Evolutionary conservation across 1,140 invertebrate species (phyloP), one percentile per base, ranked within the genome.

Genomic region (Macrocentrus cingulum): DNA sequence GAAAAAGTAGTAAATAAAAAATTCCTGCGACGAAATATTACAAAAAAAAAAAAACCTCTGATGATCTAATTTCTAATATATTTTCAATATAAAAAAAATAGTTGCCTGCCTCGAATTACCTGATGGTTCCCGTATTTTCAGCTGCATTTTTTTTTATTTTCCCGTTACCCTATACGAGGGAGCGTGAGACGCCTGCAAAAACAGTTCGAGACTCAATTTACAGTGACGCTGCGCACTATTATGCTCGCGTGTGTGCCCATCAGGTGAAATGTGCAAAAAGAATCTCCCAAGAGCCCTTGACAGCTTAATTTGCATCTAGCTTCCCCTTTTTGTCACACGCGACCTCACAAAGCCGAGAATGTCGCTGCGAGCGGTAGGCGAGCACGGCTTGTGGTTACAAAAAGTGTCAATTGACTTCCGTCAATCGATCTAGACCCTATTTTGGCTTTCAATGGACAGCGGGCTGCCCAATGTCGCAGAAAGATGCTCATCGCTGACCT

Each of bases 161-260:
- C 36, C 15, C 7, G 3, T 39, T 13, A 3, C 36, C 8, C 36
- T 39, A 39, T 39, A n/a, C 11, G 36, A n/a, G 11, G 8, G 36
- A 59, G 68, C 72, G 71, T 76, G 73, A 73, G 70, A 63, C 75
- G 74, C 74, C 75, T 73, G 69, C 69, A 39, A 72, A 75, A 73
- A 67, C 70, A 71, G 68, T 72, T 45, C 60, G 66, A 70, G 65
- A 67, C 63, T 67, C 67, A 73, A 70, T 74, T 74, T 74, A 68
- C 71, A 65, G 68, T 57, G 13, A 65, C 45, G 62, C 60, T n/a
- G 25, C 25, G 25, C 25, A 29, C 25, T 29, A 29, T 29, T 29
- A 29, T 29, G 9, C 9, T 4, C 9, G 25, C 9, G 9, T 29
- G 9, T 29, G 9, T 29, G 9, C 9, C 4, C 9, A 29, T 29